Evolutionary conservation across 2,888 invertebrate species (phyloP).

Genomic region (Andricus curvator): DNA sequence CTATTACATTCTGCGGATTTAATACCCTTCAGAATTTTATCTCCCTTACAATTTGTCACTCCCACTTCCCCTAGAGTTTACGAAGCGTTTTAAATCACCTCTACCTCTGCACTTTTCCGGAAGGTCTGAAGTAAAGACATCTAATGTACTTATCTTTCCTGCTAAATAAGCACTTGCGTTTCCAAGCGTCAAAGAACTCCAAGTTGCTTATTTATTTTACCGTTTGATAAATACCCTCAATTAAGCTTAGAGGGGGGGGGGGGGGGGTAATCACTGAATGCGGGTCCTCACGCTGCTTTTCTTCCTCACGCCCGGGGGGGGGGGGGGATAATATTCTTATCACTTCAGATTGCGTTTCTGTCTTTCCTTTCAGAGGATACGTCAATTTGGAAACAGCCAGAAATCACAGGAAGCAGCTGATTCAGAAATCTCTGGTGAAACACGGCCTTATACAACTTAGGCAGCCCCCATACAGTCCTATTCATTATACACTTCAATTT

Average conservation of each 20-base stretch:
- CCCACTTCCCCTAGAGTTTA: background rate
- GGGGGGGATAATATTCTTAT: no score
- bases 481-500: no score
- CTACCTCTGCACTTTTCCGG: background rate
- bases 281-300: constrained; percentile 26
- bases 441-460: no score
- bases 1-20: background rate
- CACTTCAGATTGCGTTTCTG: no score
- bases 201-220: constrained; percentile 74
- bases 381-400: no score
- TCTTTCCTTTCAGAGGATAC: no score
- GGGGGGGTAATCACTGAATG: constrained; percentile 30
- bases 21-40: constrained; percentile 5
- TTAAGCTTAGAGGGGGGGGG: constrained; percentile 62
- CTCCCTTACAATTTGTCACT: constrained; percentile 22
- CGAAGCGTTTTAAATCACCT: background rate
- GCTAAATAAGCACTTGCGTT: constrained; percentile 65
- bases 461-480: no score
- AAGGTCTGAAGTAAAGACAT: constrained; percentile 11
- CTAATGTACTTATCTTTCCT: constrained; percentile 66
- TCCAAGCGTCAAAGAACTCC: constrained; percentile 66
- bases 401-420: no score
- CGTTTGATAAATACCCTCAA: constrained; percentile 74
- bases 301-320: no score
- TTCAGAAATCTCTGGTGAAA: no score